Evolutionary conservation across 2,797 vertebrate genomes (phyloP).

Genomic region (Echeneis naucrates): DNA sequence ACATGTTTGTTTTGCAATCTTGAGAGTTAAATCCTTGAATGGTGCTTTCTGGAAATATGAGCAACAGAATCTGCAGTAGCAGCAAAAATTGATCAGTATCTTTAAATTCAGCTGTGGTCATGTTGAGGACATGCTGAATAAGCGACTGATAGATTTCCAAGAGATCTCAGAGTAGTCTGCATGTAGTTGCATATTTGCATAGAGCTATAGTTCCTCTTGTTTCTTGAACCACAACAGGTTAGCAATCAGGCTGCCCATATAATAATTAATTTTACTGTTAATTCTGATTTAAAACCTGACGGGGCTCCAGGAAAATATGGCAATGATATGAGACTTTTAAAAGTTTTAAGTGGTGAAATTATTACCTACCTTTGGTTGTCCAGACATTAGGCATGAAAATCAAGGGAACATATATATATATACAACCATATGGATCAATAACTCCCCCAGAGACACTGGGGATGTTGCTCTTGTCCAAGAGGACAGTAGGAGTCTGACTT

Average conservation of each 20-base stretch:
- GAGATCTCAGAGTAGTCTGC: constrained; percentile 5
- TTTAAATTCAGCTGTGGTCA: constrained; percentile 23
- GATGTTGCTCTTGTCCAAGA: constrained; percentile 10
- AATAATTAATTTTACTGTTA: constrained; percentile 12
- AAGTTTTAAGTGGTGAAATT: too few relatives aligned
- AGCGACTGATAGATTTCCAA: constrained; percentile 6
- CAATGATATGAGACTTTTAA: constrained; percentile 4
- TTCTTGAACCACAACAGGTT: constrained; percentile 43
- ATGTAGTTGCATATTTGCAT: constrained; percentile 26
- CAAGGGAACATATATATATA: constrained; percentile 16
- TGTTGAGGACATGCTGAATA: background rate
- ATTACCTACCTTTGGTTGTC: too few relatives aligned
- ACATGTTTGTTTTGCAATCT: background rate
- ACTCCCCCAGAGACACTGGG: background rate
- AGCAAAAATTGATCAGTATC: background rate
- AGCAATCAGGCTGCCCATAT: background rate
- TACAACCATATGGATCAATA: constrained; percentile 8
- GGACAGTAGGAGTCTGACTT: background rate
- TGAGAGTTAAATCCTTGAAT: background rate
- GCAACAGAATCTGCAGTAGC: background rate
- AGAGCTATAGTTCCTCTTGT: constrained; percentile 17
- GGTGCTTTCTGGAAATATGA: background rate
- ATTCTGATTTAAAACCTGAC: constrained; percentile 13
- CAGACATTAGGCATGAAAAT: constrained; percentile 21
- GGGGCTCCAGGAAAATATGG: background rate